Conservation (phyloP, 1,140 invertebrate genomes). For the Papilio machaon region DNA sequence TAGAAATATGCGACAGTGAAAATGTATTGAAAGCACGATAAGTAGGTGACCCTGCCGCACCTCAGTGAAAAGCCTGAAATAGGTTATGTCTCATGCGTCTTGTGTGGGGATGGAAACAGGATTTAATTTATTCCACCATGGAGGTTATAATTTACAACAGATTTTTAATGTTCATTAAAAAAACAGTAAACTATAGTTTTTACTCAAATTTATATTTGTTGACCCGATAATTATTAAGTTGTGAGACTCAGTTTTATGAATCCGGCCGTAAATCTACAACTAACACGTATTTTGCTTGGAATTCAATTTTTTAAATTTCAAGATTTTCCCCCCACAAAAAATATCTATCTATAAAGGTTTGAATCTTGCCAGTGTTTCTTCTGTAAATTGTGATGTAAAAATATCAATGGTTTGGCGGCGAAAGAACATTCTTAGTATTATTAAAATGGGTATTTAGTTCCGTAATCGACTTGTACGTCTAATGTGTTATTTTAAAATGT, state of each 20-base stretch:
- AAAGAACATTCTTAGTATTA: background rate
- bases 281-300: no score
- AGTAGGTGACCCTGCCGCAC: constrained; percentile 22
- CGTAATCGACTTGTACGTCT: background rate
- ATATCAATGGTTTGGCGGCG: background rate
- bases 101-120: background rate
- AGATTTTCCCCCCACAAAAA: no score
- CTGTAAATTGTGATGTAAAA: background rate
- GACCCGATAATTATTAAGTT: no score
- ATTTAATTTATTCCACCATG: background rate
- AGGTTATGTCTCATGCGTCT: constrained; percentile 1
- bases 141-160: background rate
- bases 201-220: no score
- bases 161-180: background rate
- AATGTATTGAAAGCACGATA: constrained; percentile 10
- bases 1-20: background rate
- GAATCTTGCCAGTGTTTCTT: no score
- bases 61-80: constrained; percentile 8
- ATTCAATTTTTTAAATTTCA: no score
- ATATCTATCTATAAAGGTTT: no score
- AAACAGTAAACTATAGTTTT: background rate
- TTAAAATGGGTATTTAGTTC: background rate
- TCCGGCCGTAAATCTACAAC: no score
- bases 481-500: constrained; percentile 5
- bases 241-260: no score